Evolutionary conservation across 2,888 invertebrate species (phyloP).

Genomic region (Rhogogaster chlorosoma): DNA sequence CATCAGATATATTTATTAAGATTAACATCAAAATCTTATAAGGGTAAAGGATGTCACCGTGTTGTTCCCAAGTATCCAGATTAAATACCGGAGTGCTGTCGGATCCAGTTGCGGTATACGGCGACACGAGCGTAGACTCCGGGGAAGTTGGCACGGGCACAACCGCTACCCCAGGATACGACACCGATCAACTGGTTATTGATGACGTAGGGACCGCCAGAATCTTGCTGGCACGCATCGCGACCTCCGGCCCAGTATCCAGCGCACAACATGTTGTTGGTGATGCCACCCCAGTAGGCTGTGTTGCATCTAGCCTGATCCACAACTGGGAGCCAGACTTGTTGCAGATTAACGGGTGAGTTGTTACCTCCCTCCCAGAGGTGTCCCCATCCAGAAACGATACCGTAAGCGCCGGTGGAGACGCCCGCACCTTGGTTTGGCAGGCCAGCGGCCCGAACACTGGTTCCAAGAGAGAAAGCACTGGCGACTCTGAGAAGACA

Average conservation of each 20-base stretch:
- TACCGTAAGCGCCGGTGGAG: conserved; percentile 11
- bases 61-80: neutral
- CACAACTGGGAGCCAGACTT: conserved; percentile 27
- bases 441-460: neutral
- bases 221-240: conserved; percentile 47
- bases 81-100: conserved; percentile 18
- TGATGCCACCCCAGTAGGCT: conserved; percentile 53
- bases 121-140: conserved; percentile 42
- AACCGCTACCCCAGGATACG: conserved; percentile 44
- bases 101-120: conserved; percentile 21
- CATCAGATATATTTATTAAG: neutral
- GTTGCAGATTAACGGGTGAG: neutral
- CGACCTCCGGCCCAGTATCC: conserved; percentile 30
- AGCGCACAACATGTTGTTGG: conserved; percentile 46
- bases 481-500: conserved; percentile 53
- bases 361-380: neutral
- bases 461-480: conserved; percentile 22
- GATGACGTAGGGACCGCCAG: conserved; percentile 40
- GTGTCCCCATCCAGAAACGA: conserved; percentile 47
- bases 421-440: conserved; percentile 6
- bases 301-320: conserved; percentile 21
- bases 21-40: neutral
- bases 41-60: neutral
- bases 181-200: conserved; percentile 17
- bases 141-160: conserved; percentile 21